phyloP scores from a whole-genome alignment of 2,888 invertebrate genomes.

The Schizotus pectinicornis region DNA sequence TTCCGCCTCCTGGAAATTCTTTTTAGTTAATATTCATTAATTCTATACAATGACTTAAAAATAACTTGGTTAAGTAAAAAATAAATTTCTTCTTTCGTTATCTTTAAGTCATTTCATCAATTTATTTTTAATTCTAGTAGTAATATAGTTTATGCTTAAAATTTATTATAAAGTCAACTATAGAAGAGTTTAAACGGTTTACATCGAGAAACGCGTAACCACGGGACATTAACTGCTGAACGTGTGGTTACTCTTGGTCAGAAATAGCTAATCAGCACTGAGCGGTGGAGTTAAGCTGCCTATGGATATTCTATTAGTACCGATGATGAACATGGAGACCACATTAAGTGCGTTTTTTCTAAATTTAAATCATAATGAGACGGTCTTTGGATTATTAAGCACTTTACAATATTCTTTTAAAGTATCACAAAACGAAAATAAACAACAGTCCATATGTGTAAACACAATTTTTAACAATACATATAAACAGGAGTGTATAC shows the following conservation, averaged over 20 bases:
- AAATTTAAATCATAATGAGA: constrained; percentile 22
- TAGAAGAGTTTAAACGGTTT: constrained; percentile 31
- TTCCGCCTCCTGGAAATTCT: constrained; percentile 31
- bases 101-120: constrained; percentile 38
- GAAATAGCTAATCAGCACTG: constrained; percentile 30
- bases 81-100: constrained; percentile 35
- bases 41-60: constrained; percentile 39
- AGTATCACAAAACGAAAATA: constrained; percentile 44
- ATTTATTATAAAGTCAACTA: constrained; percentile 29
- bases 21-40: constrained; percentile 28
- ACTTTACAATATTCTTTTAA: constrained; percentile 24
- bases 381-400: constrained; percentile 29
- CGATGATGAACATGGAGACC: constrained; percentile 32
- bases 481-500: constrained; percentile 55
- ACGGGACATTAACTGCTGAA: constrained; percentile 18
- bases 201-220: constrained; percentile 33
- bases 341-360: constrained; percentile 33
- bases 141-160: constrained; percentile 22
- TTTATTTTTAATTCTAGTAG: constrained; percentile 29
- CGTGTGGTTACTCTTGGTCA: constrained; percentile 33
- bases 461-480: constrained; percentile 55
- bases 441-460: constrained; percentile 54
- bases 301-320: constrained; percentile 36
- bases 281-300: constrained; percentile 36
- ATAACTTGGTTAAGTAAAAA: constrained; percentile 37